Conservation (phyloP, 1,140 invertebrate species). For the Drosophila novamexicana region DNA sequence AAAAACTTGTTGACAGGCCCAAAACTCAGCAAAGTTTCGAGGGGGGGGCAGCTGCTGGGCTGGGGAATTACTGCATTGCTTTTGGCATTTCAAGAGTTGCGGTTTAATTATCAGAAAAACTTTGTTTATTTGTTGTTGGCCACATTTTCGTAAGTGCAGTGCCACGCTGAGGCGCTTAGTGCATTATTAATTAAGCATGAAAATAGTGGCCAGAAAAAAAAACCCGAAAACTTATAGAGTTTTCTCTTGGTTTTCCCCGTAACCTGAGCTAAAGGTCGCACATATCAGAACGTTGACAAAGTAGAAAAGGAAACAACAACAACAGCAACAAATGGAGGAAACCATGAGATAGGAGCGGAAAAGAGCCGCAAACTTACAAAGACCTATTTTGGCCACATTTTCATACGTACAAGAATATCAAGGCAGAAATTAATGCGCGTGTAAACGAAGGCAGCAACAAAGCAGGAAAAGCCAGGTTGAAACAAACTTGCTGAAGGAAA, state of each 20-base stretch:
- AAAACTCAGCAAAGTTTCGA: conserved; percentile 20
- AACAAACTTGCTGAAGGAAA: conserved; percentile 58
- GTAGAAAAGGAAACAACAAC: background rate
- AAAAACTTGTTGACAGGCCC: conserved; percentile 22
- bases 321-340: conserved; percentile 26
- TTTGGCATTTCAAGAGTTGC: conserved; percentile 41
- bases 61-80: conserved; percentile 25
- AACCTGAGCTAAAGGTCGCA: conserved; percentile 26
- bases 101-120: conserved; percentile 40
- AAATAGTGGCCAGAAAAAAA: conserved; percentile 28
- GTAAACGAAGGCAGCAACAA: conserved; percentile 43
- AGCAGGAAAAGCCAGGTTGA: conserved; percentile 38
- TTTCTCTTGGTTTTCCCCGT: conserved; percentile 2
- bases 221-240: conserved; percentile 11
- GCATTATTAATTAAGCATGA: conserved; percentile 74
- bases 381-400: conserved; percentile 24
- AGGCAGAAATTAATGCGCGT: conserved; percentile 65
- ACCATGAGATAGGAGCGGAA: conserved; percentile 22
- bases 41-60: background rate
- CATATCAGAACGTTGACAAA: conserved; percentile 45
- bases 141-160: conserved; percentile 10
- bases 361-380: conserved; percentile 53
- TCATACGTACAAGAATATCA: conserved; percentile 24
- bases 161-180: conserved; percentile 43
- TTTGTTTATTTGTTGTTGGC: conserved; percentile 22